phyloP scores from a whole-genome alignment of 1,140 invertebrate genomes.

The Zaprionus taronus region DNA sequence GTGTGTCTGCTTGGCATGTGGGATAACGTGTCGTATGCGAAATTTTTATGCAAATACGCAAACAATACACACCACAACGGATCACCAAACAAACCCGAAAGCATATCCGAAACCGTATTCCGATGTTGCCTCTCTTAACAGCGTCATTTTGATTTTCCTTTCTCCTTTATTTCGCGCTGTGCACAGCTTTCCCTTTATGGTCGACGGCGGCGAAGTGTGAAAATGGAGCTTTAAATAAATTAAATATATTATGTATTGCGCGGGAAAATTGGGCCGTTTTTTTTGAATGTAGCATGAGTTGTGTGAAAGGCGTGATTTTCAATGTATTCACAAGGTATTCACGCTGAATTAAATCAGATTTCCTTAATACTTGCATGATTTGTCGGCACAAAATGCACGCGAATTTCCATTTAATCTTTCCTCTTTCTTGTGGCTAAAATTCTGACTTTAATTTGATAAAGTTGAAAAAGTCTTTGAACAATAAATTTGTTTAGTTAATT shows the following conservation, averaged over 20 bases:
- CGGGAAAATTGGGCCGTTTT: conserved; percentile 23
- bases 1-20: too few species aligned
- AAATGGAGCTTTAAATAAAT: conserved; percentile 78
- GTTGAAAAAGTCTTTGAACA: neutral
- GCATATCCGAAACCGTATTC: conserved; percentile 32
- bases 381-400: neutral
- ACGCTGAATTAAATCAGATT: conserved; percentile 22
- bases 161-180: conserved; percentile 12
- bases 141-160: conserved; percentile 29
- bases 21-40: conserved; percentile 55
- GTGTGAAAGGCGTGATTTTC: conserved; percentile 35
- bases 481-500: neutral
- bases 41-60: conserved; percentile 75
- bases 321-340: conserved; percentile 8
- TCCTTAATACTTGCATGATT: conserved; percentile 7
- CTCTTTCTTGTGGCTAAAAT: neutral
- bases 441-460: neutral
- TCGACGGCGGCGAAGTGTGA: conserved; percentile 58
- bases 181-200: conserved; percentile 32
- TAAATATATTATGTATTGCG: conserved; percentile 59
- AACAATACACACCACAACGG: conserved; percentile 60
- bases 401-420: neutral
- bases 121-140: conserved; percentile 44
- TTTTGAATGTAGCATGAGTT: conserved; percentile 14
- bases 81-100: conserved; percentile 63